Conservation (phyloP, 2,888 invertebrate genomes). For the Caradrina kadenii region DNA sequence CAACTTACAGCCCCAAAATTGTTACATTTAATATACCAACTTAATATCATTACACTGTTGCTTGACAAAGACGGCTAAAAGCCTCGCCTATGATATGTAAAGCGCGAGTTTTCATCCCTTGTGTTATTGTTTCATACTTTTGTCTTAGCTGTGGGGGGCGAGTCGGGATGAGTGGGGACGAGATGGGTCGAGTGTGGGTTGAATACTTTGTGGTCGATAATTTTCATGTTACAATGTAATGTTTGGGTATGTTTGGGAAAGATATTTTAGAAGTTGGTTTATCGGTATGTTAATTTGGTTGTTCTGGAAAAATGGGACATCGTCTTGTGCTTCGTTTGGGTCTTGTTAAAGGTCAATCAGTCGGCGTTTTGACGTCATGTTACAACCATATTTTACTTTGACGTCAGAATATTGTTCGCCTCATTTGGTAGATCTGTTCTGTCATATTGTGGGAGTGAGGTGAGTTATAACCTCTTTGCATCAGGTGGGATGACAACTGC, state of each 20-base stretch:
- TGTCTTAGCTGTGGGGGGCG: slow-evolving; percentile 44
- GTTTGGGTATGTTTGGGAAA: not conserved
- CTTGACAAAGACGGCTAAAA: slow-evolving; percentile 61
- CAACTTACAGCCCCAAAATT: slow-evolving; percentile 54
- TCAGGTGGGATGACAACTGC: no score
- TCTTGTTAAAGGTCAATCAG: not conserved
- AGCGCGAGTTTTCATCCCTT: slow-evolving; percentile 53
- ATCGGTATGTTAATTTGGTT: not conserved
- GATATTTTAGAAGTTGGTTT: not conserved
- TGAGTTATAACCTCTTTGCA: no score
- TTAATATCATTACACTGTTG: slow-evolving; percentile 57
- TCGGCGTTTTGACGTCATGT: not conserved
- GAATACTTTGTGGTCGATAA: slow-evolving; percentile 46
- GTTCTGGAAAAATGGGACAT: not conserved
- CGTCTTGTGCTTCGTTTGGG: not conserved
- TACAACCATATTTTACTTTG: not conserved
- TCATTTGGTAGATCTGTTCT: no score
- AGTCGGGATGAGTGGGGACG: slow-evolving; percentile 9
- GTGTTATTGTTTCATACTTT: slow-evolving; percentile 61
- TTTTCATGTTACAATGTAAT: slow-evolving; percentile 41
- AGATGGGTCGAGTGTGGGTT: slow-evolving; percentile 5
- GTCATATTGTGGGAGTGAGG: no score
- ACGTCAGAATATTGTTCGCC: not conserved
- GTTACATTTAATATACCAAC: slow-evolving; percentile 58
- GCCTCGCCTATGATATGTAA: slow-evolving; percentile 59